Percentiles rank a stretch among this genome's conserved stretches.
phyloP scores from a whole-genome alignment of 2,888 invertebrate species.

The Liposcelis brunnea region DNA sequence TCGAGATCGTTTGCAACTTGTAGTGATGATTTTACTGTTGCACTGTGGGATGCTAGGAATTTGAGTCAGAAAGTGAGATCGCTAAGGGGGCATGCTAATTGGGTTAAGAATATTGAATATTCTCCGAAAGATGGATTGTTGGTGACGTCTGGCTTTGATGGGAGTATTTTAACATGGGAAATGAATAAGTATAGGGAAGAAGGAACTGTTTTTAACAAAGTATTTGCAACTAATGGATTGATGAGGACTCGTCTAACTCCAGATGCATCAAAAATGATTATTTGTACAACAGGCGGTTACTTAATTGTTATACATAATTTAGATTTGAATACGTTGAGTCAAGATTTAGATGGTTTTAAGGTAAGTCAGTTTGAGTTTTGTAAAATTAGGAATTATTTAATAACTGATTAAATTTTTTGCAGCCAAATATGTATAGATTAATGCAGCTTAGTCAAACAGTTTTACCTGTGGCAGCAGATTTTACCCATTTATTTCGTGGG shows the following conservation, averaged over 20 bases:
- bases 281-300: conserved; percentile 81
- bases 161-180: conserved; percentile 87
- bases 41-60: conserved; percentile 83
- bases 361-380: conserved; percentile 36
- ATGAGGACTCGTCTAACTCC: conserved; percentile 80
- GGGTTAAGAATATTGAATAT: conserved; percentile 94
- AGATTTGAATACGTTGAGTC: conserved; percentile 57
- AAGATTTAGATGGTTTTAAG: conserved; percentile 70
- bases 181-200: conserved; percentile 65
- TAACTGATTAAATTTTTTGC: conserved; percentile 21
- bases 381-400: too few species aligned
- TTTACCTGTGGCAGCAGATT: conserved; percentile 62
- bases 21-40: conserved; percentile 85
- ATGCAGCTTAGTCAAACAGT: conserved; percentile 75
- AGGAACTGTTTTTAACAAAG: conserved; percentile 54
- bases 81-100: conserved; percentile 75
- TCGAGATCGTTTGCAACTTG: conserved; percentile 79
- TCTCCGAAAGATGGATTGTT: conserved; percentile 66
- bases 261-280: conserved; percentile 70
- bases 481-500: conserved; percentile 63
- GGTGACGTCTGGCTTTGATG: conserved; percentile 84
- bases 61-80: conserved; percentile 58
- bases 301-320: conserved; percentile 79
- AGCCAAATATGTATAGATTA: conserved; percentile 77
- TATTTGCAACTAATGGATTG: conserved; percentile 69